Base-by-base conservation (phyloP, 2,888 invertebrate species). In the Drosophila hawaiiensis region DNA sequence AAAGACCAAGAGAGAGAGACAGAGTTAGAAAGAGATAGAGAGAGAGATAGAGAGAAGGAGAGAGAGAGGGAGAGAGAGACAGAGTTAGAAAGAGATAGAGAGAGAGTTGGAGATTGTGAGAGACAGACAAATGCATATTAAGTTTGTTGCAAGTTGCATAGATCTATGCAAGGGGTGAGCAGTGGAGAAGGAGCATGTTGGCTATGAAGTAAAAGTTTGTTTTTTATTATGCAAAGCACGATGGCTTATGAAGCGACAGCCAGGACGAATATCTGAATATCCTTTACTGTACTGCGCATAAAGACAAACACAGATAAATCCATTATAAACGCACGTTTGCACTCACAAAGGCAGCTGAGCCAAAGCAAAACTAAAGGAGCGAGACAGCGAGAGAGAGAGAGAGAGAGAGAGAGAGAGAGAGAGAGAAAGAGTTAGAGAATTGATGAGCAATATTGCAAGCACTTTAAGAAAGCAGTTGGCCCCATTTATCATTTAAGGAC, bases 271-370 rank as follows among this genome's bases (percentile, higher is more conserved):
- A 47, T 47, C 68, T 68, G 73, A 65, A 68, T 73, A 80, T 80
- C 65, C 77, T 61, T 73, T 65, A 47, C 60, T 56, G 59, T 47
- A 73, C 62, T 69, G 66, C 82, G 73, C 76, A 63, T 73, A 76
- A 78, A 70, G 50, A 71, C 74, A 78, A 78, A 74, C 72, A 76
- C 74, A 76, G 79, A 87, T 83, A 87, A 88, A 88, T 80, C 82
- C 79, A 83, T 87, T 87, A 88, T 80, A 78, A 79, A 82, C 80
- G 85, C 87, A 83, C 88, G 85, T 80, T 78, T 82, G 85, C 79
- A 74, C 88, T 80, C 70, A 56, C 68, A 79, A 78, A 77, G 70
- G 64, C 47, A 66, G 61, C 41, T 58, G 53, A 64, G 60, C 37
- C 52, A 52, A 52, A 50, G 49, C 31, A 22, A 19, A 28, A 35